These are phyloP conservation scores for Solea solea DNA, from an alignment of 2,113 vertebrate genomes.

Conservation along the genomic window DNA sequence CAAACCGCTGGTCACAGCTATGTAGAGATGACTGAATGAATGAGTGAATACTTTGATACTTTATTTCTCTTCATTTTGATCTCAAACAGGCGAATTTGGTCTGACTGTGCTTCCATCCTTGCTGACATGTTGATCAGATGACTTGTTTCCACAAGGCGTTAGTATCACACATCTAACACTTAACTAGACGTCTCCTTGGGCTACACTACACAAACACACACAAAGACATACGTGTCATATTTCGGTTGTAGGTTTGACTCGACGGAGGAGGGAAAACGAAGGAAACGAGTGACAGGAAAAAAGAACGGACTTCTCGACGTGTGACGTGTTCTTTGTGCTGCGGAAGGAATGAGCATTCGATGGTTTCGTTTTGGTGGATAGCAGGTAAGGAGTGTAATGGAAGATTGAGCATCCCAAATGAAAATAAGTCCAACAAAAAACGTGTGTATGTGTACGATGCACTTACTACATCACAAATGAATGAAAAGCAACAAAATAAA, in stretches of 20 bases:
- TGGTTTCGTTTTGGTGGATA: constrained; percentile 33
- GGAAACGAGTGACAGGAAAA: constrained; percentile 15
- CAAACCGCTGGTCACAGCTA: constrained; percentile 37
- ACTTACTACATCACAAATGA: neutral
- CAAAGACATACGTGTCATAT: constrained; percentile 25
- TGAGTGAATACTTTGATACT: constrained; percentile 24
- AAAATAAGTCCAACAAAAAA: constrained; percentile 25
- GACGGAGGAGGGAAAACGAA: constrained; percentile 26
- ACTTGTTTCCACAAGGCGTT: too few relatives aligned
- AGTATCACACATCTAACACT: constrained; percentile 2
- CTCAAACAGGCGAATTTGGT: constrained; percentile 13
- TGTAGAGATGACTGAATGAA: constrained; percentile 26
- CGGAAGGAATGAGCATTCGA: constrained; percentile 27
- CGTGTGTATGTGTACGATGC: neutral
- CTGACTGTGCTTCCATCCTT: neutral
- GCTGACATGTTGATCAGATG: too few relatives aligned
- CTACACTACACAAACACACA: constrained; percentile 52
- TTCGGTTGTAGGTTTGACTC: constrained; percentile 32
- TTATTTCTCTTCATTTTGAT: constrained; percentile 24
- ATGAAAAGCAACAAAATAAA: constrained; percentile 2
- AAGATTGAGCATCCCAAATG: constrained; percentile 34
- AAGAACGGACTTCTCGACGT: constrained; percentile 17
- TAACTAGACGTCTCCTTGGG: constrained; percentile 39
- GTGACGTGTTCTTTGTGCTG: constrained; percentile 38
- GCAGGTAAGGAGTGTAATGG: constrained; percentile 19